Conservation (phyloP, 2,797 vertebrate species). For the Muraenolepis orangiensis region DNA sequence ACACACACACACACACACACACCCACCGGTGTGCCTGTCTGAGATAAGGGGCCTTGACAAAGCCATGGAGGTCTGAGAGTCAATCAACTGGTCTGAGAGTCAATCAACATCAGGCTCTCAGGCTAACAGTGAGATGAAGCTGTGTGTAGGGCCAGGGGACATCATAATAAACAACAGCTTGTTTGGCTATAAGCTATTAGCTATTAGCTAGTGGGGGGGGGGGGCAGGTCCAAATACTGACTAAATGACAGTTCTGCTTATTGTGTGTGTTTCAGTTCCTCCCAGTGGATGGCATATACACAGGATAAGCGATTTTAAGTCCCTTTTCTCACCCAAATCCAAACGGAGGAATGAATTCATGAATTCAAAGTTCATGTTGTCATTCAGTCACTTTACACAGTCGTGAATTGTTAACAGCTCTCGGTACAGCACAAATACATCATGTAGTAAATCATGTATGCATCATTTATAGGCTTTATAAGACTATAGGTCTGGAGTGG, state of each 20-base stretch:
- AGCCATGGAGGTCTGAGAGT: constrained; percentile 19
- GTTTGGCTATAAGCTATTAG: neutral
- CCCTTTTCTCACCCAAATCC: neutral
- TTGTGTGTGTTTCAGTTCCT: neutral
- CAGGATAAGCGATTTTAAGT: neutral
- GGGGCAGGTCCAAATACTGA: neutral
- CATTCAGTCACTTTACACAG: too few relatives aligned
- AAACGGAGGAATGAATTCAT: neutral
- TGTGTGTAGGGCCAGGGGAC: too few relatives aligned
- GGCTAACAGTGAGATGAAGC: neutral
- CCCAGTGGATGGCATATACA: neutral
- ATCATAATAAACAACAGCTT: constrained; percentile 21
- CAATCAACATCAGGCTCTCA: constrained; percentile 30
- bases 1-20: too few relatives aligned
- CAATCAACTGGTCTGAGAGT: constrained; percentile 33
- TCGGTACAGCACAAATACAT: too few relatives aligned
- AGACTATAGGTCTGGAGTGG: neutral
- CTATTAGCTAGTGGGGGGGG: neutral
- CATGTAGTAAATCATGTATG: too few relatives aligned
- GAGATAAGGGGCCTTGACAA: constrained; percentile 59
- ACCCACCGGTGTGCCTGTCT: constrained; percentile 42
- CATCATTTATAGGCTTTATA: neutral
- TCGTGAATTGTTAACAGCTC: neutral
- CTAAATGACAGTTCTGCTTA: neutral
- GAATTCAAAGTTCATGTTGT: neutral